A percentile compares a stretch with the other conserved stretches of the same genome.
Evolutionary conservation across 2,888 invertebrate species (phyloP).

Genomic region (Amphipyra berbera): DNA sequence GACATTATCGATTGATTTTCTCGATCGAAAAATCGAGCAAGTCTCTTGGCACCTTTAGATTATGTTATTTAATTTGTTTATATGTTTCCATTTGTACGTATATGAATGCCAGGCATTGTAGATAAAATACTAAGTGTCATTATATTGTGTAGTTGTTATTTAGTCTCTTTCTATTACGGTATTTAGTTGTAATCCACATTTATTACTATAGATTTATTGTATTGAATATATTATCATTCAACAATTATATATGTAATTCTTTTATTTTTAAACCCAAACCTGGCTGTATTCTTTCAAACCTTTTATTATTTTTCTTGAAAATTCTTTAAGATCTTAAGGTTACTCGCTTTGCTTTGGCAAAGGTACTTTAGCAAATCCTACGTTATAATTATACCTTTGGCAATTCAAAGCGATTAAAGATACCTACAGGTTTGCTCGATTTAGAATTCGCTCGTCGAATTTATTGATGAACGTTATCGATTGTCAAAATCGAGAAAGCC

Average conservation of each 20-base stretch:
- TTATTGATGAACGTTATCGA: no score
- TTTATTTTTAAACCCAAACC: slow-evolving; percentile 39
- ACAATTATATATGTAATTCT: slow-evolving; percentile 40
- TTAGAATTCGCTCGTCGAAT: no score
- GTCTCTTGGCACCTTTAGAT: slow-evolving; percentile 23
- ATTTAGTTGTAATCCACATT: slow-evolving; percentile 52
- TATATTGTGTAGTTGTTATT: slow-evolving; percentile 51
- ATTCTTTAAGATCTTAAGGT: no score
- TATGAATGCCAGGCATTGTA: slow-evolving; percentile 38
- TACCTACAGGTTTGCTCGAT: no score
- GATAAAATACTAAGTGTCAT: slow-evolving; percentile 37
- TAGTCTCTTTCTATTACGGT: slow-evolving; percentile 41
- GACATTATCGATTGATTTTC: no score
- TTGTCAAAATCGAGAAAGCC: no score
- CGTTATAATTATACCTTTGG: no score
- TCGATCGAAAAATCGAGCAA: slow-evolving; percentile 14
- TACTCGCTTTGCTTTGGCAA: no score
- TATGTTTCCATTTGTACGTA: slow-evolving; percentile 30
- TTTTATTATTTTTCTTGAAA: background rate
- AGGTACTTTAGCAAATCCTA: no score
- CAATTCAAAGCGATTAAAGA: no score
- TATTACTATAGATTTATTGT: slow-evolving; percentile 55
- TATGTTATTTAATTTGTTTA: slow-evolving; percentile 13
- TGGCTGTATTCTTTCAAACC: background rate
- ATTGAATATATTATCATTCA: slow-evolving; percentile 62